Percentiles rank a stretch among this genome's conserved stretches.
Conservation (phyloP, 2,888 invertebrate species). For the Punctoribates punctum region DNA sequence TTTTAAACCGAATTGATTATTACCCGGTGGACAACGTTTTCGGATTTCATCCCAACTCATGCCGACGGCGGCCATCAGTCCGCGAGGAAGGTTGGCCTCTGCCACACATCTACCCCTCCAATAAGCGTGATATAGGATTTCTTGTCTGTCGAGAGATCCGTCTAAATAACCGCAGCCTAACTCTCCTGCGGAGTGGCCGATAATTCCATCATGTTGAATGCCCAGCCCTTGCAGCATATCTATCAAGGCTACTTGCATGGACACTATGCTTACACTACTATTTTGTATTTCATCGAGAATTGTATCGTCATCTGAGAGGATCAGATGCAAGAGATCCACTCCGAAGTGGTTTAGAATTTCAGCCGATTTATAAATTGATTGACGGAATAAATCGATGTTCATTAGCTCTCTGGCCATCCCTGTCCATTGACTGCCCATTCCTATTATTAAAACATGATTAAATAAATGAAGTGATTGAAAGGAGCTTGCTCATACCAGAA, state of each 20-base stretch:
- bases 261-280: constrained; percentile 57
- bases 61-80: constrained; percentile 70
- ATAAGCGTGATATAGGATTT: constrained; percentile 57
- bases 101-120: constrained; percentile 58
- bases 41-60: constrained; percentile 69
- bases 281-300: constrained; percentile 53
- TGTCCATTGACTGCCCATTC: constrained; percentile 57
- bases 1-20: too few species aligned
- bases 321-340: constrained; percentile 54
- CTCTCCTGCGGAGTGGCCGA: constrained; percentile 59
- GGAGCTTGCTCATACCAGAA: constrained; percentile 70
- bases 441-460: not conserved
- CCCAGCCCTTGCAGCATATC: constrained; percentile 51
- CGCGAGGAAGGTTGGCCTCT: not conserved
- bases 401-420: constrained; percentile 58
- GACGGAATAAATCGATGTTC: constrained; percentile 54
- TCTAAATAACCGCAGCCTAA: constrained; percentile 59
- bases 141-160: constrained; percentile 57
- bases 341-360: constrained; percentile 53
- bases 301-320: constrained; percentile 49
- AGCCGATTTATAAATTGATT: constrained; percentile 54
- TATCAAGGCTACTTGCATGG: constrained; percentile 55
- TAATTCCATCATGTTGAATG: constrained; percentile 57
- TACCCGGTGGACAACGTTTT: constrained; percentile 71
- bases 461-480: not conserved